Evolutionary conservation across 2,888 invertebrate genomes (phyloP).

Genomic region (Eilema sororculum): DNA sequence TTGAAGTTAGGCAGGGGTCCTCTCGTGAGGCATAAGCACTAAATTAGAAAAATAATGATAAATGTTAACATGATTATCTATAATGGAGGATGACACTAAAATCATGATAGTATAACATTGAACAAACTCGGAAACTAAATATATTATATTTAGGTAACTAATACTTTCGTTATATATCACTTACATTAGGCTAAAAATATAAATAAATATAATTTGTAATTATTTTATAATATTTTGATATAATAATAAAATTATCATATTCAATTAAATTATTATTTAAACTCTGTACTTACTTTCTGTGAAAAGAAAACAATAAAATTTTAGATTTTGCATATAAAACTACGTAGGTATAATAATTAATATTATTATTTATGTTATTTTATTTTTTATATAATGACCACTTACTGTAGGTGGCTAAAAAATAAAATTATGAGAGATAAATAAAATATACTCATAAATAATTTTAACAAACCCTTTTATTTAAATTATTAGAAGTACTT

Average conservation of each 20-base stretch:
- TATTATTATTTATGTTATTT: not conserved
- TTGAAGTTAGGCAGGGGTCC: constrained; percentile 67
- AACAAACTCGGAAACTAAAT: no score
- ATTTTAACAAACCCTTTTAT: not conserved
- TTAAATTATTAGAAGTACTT: not conserved
- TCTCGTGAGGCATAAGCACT: constrained; percentile 72
- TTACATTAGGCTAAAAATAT: constrained; percentile 21
- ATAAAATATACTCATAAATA: not conserved
- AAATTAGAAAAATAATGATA: constrained; percentile 36
- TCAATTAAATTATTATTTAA: not conserved
- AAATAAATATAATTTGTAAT: constrained; percentile 1
- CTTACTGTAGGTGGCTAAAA: constrained; percentile 39
- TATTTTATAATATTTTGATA: not conserved
- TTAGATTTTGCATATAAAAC: not conserved
- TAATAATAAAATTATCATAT: not conserved
- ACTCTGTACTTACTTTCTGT: constrained; percentile 18
- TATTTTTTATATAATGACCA: not conserved
- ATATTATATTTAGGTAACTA: no score
- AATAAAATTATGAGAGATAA: not conserved
- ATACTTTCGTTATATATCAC: not conserved
- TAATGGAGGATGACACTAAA: no score
- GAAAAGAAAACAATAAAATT: not conserved
- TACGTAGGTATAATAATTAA: no score
- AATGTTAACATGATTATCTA: not conserved
- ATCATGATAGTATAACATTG: no score